These are phyloP conservation scores for Malacoctenus gilli DNA, from an alignment of 2,797 vertebrate genomes.

Conservation along the genomic window DNA sequence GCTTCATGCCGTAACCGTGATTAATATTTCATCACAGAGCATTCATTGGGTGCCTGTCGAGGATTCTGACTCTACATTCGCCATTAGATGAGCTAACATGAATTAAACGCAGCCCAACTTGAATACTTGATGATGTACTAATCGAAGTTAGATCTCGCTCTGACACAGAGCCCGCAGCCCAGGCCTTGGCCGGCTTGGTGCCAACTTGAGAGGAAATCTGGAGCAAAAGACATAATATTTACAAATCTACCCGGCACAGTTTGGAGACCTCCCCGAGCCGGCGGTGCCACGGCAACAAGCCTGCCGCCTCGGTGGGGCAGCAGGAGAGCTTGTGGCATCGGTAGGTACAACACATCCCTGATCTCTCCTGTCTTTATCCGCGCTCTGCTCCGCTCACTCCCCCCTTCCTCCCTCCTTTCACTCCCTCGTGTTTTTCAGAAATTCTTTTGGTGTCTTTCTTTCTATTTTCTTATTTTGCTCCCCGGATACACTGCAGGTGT, in stretches of 20 bases:
- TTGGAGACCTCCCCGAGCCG: constrained; percentile 33
- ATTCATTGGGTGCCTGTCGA: constrained; percentile 93
- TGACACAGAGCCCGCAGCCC: constrained; percentile 31
- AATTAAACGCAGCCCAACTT: constrained; percentile 86
- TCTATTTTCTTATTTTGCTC: constrained; percentile 2
- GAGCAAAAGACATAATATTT: constrained; percentile 69
- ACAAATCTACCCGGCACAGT: constrained; percentile 53
- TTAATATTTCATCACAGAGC: constrained; percentile 99
- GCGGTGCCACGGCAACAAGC: constrained; percentile 13
- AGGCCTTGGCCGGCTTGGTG: constrained; percentile 38
- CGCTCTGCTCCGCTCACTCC: constrained; percentile 2
- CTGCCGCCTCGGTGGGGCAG: background rate
- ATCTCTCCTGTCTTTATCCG: constrained; percentile 5
- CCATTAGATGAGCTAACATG: constrained; percentile 91
- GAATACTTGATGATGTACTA: constrained; percentile 90
- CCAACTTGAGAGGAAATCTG: constrained; percentile 50
- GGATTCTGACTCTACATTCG: constrained; percentile 87
- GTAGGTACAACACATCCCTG: constrained; percentile 7
- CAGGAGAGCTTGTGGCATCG: constrained; percentile 14
- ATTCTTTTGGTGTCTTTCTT: constrained; percentile 27
- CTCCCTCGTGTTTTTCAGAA: constrained; percentile 13
- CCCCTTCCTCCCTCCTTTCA: background rate
- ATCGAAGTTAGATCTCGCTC: constrained; percentile 65
- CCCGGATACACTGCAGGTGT: background rate
- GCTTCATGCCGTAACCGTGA: constrained; percentile 90